Base-by-base conservation (phyloP, 2,888 invertebrate species). In the Nasonia oneida region DNA sequence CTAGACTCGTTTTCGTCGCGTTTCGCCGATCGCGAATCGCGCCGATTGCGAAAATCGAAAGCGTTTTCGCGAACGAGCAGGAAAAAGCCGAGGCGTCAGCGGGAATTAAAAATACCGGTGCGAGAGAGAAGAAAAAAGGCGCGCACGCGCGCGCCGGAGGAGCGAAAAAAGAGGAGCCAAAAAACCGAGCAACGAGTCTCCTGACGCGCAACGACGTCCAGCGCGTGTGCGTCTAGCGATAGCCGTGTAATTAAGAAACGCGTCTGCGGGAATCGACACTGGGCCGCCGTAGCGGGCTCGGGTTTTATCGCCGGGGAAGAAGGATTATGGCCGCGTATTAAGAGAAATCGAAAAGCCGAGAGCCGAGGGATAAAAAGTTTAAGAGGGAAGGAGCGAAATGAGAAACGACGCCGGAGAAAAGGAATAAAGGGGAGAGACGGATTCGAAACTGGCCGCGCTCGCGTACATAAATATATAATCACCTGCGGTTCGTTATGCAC, bases 401-500 rank as follows among this genome's bases (percentile, higher is more conserved):
- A 84, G 77, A 84, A 87, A 88, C 70, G 83, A 88, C 70, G 83
- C 61, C 77, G 64, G 78, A 74, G 78, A 83, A 83, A 77, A 73
- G 64, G 86, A 84, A 77, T 84, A 82, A 84, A 76, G 39, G 75
- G 81, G 73, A 77, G 74, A 82, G 64, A 71, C 50, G 75, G 71
- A 84, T 71, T 84, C 71, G 75, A 71, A 81, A 77, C 70, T 84
- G 81, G 57, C 61, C 71, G 18, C 61, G 53, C 67, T 70, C 50
- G 37, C 18, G 61, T 5, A 2, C 50, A 73, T 76, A 61, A 71
- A 76, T 53, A 91, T 91, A 92, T 92, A 92, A 92, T 92, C 92
- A 91, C 91, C 92, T 90, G 90, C 91, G 91, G 92, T 91, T 92
- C 93, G 92, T 92, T 61, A 61, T 23, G 8, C 93, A 92, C 8